Evolutionary conservation across 2,113 vertebrate genomes (phyloP).

Genomic region (Larimichthys crocea): DNA sequence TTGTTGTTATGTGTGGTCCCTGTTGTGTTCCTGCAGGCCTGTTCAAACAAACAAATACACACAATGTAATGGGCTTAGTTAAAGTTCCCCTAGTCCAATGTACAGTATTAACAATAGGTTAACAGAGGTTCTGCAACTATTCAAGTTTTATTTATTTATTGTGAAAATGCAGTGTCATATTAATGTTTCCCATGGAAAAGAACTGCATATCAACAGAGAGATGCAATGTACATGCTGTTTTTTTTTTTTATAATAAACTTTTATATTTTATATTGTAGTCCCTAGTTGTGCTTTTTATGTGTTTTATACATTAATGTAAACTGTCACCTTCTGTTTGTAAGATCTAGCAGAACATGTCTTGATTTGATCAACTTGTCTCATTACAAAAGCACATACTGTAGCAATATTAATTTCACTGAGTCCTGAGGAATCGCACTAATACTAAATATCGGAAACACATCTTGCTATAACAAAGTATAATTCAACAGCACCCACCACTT

Average conservation of each 20-base stretch:
- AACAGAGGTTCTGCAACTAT: neutral
- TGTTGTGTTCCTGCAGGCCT: neutral
- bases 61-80: neutral
- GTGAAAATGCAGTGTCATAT: constrained; percentile 8
- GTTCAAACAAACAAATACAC: neutral
- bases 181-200: constrained; percentile 68
- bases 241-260: constrained; percentile 62
- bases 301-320: neutral
- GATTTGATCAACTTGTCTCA: too few species aligned
- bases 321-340: too few species aligned
- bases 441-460: too few species aligned
- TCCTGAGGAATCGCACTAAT: neutral
- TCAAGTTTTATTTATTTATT: neutral
- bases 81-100: neutral
- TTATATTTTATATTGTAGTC: constrained; percentile 2
- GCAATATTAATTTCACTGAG: too few species aligned
- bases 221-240: neutral
- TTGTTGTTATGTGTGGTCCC: neutral
- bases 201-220: neutral
- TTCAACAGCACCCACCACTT: neutral
- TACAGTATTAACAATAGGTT: neutral
- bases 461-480: neutral
- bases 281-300: neutral
- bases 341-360: neutral
- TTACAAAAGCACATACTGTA: too few species aligned